Conservation (phyloP, 2,113 vertebrate species). For the Sinosuthora webbiana region DNA sequence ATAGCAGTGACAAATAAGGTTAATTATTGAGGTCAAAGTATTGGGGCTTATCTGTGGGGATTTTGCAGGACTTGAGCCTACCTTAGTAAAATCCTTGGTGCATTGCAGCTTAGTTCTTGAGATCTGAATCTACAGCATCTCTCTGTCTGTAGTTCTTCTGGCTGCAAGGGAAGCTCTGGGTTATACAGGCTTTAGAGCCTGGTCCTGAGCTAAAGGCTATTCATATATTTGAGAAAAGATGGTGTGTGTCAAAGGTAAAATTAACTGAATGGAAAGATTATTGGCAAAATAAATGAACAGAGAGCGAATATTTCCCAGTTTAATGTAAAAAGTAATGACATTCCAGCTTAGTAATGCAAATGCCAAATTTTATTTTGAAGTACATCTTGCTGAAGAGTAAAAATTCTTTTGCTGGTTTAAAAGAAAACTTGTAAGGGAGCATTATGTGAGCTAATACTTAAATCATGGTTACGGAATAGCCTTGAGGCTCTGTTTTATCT, state of each 20-base stretch:
- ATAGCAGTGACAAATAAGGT: background rate
- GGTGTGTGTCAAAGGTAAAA: background rate
- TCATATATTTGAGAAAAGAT: background rate
- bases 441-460: background rate
- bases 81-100: background rate
- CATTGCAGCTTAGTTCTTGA: background rate
- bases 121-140: background rate
- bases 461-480: background rate
- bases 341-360: background rate
- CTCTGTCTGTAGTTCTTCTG: background rate
- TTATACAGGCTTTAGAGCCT: background rate
- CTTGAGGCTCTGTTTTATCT: background rate
- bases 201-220: background rate
- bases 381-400: background rate
- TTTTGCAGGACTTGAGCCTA: background rate
- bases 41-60: background rate
- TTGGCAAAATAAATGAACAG: background rate
- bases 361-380: background rate
- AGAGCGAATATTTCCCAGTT: background rate
- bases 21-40: background rate
- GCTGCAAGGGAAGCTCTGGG: background rate
- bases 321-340: background rate
- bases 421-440: background rate
- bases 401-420: background rate
- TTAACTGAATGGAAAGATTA: background rate